phyloP scores from a whole-genome alignment of 2,113 vertebrate genomes.

The Podiceps cristatus region DNA sequence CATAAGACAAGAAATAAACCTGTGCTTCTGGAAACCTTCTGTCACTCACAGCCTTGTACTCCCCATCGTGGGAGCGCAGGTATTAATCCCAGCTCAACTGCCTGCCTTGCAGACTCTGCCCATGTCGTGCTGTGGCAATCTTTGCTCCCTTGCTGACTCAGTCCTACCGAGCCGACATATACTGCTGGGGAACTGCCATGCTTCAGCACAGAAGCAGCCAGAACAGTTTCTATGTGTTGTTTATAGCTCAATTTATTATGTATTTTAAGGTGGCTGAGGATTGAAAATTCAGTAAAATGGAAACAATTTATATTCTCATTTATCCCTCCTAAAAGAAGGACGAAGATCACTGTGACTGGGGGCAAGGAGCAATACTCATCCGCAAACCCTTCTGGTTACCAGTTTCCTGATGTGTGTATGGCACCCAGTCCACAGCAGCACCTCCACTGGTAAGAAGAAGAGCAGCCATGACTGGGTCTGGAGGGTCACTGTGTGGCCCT shows the following conservation, averaged over 20 bases:
- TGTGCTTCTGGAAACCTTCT: not conserved
- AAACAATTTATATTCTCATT: not conserved
- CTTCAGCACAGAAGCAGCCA: not conserved
- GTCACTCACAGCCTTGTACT: not conserved
- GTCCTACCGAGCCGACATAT: not conserved
- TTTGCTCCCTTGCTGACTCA: not conserved
- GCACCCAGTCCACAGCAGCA: not conserved
- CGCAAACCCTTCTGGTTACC: not conserved
- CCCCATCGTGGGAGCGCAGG: not conserved
- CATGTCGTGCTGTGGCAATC: rapidly evolving
- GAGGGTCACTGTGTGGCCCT: not conserved
- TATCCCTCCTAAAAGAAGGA: not conserved
- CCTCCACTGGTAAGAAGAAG: not conserved
- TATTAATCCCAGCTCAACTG: not conserved
- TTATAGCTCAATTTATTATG: not conserved
- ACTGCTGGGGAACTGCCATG: not conserved
- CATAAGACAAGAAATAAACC: not conserved
- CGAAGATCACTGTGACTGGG: not conserved
- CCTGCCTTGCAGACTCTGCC: not conserved
- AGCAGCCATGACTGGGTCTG: not conserved
- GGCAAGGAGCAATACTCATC: not conserved
- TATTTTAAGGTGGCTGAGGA: not conserved
- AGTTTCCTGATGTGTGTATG: not conserved
- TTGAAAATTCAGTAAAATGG: not conserved
- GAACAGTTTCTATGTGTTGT: not conserved